phyloP scores from a whole-genome alignment of 1,140 invertebrate genomes.

The Maconellicoccus hirsutus region DNA sequence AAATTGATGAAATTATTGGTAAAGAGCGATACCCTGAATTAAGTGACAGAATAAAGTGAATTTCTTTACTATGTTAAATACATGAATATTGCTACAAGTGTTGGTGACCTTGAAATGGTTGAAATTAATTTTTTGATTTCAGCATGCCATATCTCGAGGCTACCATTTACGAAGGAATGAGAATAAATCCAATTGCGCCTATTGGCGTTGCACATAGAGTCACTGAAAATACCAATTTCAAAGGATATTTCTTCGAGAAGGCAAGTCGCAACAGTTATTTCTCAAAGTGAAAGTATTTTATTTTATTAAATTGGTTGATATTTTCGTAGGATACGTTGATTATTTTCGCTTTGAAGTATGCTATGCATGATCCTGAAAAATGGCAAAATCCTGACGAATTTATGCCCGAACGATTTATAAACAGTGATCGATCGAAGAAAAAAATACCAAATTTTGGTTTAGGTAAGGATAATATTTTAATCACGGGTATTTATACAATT shows the following conservation, averaged over 20 bases:
- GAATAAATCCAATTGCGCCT: constrained; percentile 38
- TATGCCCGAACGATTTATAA: neutral
- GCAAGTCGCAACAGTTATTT: constrained; percentile 23
- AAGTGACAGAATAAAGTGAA: neutral
- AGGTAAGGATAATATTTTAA: neutral
- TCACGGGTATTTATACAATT: neutral
- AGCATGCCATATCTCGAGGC: constrained; percentile 39
- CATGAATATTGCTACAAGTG: neutral
- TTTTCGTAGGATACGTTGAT: neutral
- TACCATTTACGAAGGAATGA: constrained; percentile 38
- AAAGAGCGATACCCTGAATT: neutral
- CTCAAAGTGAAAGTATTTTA: neutral
- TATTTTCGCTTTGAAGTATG: neutral
- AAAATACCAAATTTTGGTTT: constrained; percentile 2
- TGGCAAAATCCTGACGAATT: neutral
- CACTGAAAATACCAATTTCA: constrained; percentile 27
- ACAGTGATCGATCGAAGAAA: neutral
- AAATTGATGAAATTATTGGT: constrained; percentile 38
- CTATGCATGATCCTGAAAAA: neutral
- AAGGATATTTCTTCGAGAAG: constrained; percentile 34
- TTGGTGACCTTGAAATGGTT: neutral
- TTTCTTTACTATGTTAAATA: neutral
- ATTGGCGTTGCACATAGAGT: constrained; percentile 27
- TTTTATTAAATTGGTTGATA: too few relatives aligned
- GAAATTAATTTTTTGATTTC: neutral